Evolutionary conservation across 2,113 vertebrate genomes (phyloP).

Genomic region (Xenus cinereus): DNA sequence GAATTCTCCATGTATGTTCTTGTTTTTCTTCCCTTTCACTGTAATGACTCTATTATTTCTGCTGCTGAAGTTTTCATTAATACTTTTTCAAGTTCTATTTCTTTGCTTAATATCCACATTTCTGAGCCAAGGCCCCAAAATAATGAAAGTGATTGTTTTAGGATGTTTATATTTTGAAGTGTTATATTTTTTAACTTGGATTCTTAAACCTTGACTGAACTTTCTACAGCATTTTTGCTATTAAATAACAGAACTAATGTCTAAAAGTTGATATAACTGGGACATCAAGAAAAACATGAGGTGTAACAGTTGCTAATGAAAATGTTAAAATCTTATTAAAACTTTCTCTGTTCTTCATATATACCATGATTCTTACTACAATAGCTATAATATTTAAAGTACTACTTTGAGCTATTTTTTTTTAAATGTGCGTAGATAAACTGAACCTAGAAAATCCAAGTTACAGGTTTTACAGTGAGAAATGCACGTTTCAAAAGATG

Average conservation of each 20-base stretch:
- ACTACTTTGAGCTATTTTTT: not conserved
- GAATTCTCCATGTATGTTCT: not conserved
- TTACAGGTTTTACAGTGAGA: not conserved
- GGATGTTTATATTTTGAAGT: not conserved
- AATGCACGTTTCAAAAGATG: not conserved
- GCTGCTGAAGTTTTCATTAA: not conserved
- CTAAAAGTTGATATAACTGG: not conserved
- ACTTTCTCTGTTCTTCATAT: not conserved
- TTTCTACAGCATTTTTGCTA: not conserved
- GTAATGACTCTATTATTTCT: not conserved
- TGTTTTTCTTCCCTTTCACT: not conserved
- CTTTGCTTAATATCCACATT: not conserved
- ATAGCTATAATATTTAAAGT: not conserved
- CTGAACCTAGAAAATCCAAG: not conserved
- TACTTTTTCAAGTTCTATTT: not conserved
- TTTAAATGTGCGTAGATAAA: not conserved
- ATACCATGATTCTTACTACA: not conserved
- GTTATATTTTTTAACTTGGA: not conserved
- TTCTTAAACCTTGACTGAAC: not conserved
- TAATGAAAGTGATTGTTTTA: not conserved
- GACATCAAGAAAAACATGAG: not conserved
- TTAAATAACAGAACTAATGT: not conserved
- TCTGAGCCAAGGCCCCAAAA: not conserved
- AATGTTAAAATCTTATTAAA: not conserved
- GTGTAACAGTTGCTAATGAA: not conserved